A percentile compares a stretch with the other conserved stretches of the same genome.
phyloP scores from a whole-genome alignment of 2,113 vertebrate genomes.

The Scomber japonicus region DNA sequence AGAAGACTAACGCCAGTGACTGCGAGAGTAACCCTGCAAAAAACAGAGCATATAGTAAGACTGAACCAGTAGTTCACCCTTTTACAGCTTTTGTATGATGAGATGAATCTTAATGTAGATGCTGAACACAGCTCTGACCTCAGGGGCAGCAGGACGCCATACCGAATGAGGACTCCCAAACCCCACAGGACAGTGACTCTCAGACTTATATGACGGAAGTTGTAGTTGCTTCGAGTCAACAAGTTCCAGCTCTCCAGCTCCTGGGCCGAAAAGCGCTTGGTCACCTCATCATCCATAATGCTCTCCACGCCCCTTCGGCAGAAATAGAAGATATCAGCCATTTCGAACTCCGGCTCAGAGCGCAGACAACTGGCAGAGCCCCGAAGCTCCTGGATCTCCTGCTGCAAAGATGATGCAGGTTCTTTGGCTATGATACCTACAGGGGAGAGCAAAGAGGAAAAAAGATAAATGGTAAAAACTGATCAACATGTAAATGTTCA shows the following conservation, averaged over 20 bases:
- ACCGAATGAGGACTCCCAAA: constrained; percentile 90
- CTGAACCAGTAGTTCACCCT: background rate
- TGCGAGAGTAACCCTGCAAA: constrained; percentile 90
- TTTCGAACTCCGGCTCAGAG: constrained; percentile 86
- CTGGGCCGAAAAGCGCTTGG: constrained; percentile 92
- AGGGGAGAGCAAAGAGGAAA: background rate
- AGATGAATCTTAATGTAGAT: background rate
- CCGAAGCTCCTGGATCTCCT: constrained; percentile 71
- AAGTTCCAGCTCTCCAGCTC: constrained; percentile 95
- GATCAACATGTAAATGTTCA: background rate
- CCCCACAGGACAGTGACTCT: constrained; percentile 92
- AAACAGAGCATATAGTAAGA: constrained; percentile 1
- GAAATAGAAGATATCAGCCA: constrained; percentile 93
- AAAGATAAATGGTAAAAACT: background rate
- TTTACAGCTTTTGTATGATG: background rate
- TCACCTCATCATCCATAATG: constrained; percentile 96
- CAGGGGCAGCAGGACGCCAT: constrained; percentile 92
- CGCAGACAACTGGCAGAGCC: constrained; percentile 74
- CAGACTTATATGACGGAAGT: constrained; percentile 92
- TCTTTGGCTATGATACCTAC: constrained; percentile 94
- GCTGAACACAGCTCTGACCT: constrained; percentile 80
- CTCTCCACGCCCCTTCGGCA: constrained; percentile 93
- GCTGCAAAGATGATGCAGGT: constrained; percentile 87
- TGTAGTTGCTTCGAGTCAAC: constrained; percentile 93
- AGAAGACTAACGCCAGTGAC: constrained; percentile 91